Base-by-base conservation (phyloP, 2,113 vertebrate species). In the Mesocricetus auratus region DNA sequence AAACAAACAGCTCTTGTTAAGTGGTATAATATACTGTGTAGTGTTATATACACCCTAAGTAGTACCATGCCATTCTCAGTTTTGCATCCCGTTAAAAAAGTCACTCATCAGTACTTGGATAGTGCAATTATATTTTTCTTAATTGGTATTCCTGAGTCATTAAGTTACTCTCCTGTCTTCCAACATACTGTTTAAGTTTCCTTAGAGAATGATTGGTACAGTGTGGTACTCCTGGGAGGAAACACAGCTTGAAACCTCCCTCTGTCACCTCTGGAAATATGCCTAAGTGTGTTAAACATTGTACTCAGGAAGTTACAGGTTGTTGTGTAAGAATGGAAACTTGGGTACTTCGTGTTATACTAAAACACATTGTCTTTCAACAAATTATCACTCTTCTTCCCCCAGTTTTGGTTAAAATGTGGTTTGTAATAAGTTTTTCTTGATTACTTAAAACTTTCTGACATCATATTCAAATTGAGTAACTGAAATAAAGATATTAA, bases 401-500 rank as follows among this genome's bases (percentile, higher is more conserved):
- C 8, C 50, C 7, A 45, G 9, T 53, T 24, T 58, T 31, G 5
- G 17, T 64, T 24, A 50, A 60, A 87, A 87, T 71, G 69, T 3
- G 7, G 4, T 24, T 96, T 12, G 4, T 39, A 47, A 64, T 69
- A 94, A 83, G 22, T 92, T 97, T 56, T 96, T 95, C 31, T 24
- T 82, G n/a, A 83, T 93, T 96, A 73, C 42, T 78, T 95, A 91
- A 92, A 95, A 69, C 68, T 91, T 87, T 69, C 62, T 33, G 16
- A 82, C 22, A 89, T 88, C 50, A 92, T 90, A 66, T 8, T 86
- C 16, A 88, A 36, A 90, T 95, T 97, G 88, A 96, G 60, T 68
- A 89, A 88, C 78, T 86, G 75, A 93, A 94, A 66, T 94, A 86
- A 96, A 45, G 31, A 95, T 82, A 93, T 33, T 95, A 68, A 95